A percentile compares a stretch with the other conserved stretches of the same genome.
Evolutionary conservation across 2,797 vertebrate genomes (phyloP).

Genomic region (Rhinella marina): DNA sequence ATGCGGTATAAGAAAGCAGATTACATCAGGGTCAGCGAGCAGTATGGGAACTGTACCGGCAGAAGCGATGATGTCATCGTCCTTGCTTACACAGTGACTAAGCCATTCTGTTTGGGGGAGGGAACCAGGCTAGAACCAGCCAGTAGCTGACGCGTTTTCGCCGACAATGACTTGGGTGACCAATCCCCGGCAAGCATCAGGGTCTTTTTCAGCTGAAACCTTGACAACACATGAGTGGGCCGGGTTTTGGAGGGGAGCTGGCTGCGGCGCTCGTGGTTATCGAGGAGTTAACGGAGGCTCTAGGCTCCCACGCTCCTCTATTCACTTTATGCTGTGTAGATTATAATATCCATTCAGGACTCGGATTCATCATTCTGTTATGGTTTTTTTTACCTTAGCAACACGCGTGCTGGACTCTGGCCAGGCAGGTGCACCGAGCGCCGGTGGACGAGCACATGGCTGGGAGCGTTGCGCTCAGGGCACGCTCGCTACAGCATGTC

Average conservation of each 20-base stretch:
- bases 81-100: conserved; percentile 54
- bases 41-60: conserved; percentile 38
- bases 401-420: conserved; percentile 27
- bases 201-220: conserved; percentile 59
- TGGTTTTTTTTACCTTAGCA: conserved; percentile 56
- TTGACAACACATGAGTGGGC: conserved; percentile 57
- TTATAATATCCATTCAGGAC: conserved; percentile 51
- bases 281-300: conserved; percentile 24
- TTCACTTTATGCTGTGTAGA: conserved; percentile 50
- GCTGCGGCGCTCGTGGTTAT: neutral
- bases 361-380: conserved; percentile 48
- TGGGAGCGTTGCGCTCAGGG: neutral
- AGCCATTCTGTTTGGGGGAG: conserved; percentile 54
- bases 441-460: neutral
- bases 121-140: neutral
- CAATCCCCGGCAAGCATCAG: conserved; percentile 53
- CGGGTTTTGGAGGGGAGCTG: conserved; percentile 13
- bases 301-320: conserved; percentile 49
- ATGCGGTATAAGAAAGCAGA: conserved; percentile 54
- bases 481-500: neutral
- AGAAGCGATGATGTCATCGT: conserved; percentile 52
- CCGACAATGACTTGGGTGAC: conserved; percentile 36
- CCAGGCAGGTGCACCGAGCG: conserved; percentile 36
- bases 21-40: conserved; percentile 59
- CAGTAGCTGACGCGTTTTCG: conserved; percentile 4